phyloP scores from a whole-genome alignment of 2,113 vertebrate genomes.

The Pachycephala philippinensis region DNA sequence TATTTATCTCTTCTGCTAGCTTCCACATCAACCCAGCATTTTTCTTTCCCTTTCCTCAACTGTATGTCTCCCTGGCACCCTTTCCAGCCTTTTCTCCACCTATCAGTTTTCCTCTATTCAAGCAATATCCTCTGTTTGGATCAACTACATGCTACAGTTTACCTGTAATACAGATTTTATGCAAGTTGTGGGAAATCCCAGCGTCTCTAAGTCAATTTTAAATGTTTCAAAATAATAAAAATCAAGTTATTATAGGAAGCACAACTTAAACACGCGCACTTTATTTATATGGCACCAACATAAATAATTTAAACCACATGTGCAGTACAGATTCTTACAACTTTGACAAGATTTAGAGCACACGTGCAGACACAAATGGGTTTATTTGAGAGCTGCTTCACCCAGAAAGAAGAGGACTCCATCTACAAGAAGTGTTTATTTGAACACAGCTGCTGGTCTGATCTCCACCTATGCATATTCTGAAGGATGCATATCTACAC shows the following conservation, averaged over 20 bases:
- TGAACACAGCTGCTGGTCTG: neutral
- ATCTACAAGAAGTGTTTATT: neutral
- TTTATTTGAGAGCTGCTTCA: neutral
- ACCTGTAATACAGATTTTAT: neutral
- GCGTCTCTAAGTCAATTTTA: neutral
- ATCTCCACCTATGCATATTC: neutral
- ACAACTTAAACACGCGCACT: neutral
- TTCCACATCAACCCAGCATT: neutral
- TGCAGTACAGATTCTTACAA: neutral
- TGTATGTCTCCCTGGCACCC: fast-evolving
- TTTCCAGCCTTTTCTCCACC: neutral
- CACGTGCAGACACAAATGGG: neutral
- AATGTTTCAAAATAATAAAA: neutral
- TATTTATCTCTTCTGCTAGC: neutral
- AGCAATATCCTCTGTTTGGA: neutral
- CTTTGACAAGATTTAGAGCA: neutral
- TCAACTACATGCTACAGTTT: neutral
- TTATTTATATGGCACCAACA: neutral
- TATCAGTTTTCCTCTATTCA: neutral
- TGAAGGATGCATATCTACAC: neutral
- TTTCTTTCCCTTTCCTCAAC: neutral
- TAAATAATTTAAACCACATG: neutral
- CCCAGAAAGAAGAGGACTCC: neutral
- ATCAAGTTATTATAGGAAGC: neutral
- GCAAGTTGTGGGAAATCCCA: neutral